phyloP scores from a whole-genome alignment of 1,140 invertebrate genomes.

The Drosophila persimilis region DNA sequence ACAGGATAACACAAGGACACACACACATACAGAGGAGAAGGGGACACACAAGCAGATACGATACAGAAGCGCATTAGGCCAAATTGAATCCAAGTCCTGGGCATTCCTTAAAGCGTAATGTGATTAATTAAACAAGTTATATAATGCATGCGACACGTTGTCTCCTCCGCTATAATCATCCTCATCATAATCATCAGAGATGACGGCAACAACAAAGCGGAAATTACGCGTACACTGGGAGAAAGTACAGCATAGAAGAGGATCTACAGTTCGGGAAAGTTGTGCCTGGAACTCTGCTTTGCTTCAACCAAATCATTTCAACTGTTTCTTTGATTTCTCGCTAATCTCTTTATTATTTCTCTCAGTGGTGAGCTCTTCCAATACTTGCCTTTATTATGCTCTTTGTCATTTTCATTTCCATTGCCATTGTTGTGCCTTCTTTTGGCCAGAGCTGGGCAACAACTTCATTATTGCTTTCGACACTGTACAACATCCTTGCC shows the following conservation, averaged over 20 bases:
- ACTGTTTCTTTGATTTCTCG: neutral
- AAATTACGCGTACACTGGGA: conserved; percentile 5
- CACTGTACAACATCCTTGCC: conserved; percentile 59
- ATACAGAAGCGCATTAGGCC: conserved; percentile 25
- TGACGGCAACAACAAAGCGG: conserved; percentile 33
- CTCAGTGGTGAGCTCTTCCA: conserved; percentile 51
- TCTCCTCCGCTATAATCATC: conserved; percentile 30
- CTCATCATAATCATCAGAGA: conserved; percentile 41
- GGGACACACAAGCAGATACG: neutral
- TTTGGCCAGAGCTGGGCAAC: conserved; percentile 37
- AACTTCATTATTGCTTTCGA: conserved; percentile 76
- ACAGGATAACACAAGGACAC: neutral
- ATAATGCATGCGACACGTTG: conserved; percentile 67
- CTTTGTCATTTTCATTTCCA: conserved; percentile 29
- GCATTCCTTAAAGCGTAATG: conserved; percentile 54
- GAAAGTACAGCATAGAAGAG: too few relatives aligned
- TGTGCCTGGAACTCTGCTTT: too few relatives aligned
- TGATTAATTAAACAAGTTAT: conserved; percentile 70
- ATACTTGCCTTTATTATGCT: conserved; percentile 59
- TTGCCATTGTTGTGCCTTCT: conserved; percentile 45
- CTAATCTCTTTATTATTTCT: neutral
- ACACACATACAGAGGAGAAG: conserved; percentile 4
- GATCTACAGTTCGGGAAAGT: too few relatives aligned
- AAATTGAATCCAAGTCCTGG: conserved; percentile 63
- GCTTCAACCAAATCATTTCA: too few relatives aligned